Evolutionary conservation across 2,888 invertebrate species (phyloP), one percentile per base, ranked within the genome.

Genomic region (Brachypterus glaber): DNA sequence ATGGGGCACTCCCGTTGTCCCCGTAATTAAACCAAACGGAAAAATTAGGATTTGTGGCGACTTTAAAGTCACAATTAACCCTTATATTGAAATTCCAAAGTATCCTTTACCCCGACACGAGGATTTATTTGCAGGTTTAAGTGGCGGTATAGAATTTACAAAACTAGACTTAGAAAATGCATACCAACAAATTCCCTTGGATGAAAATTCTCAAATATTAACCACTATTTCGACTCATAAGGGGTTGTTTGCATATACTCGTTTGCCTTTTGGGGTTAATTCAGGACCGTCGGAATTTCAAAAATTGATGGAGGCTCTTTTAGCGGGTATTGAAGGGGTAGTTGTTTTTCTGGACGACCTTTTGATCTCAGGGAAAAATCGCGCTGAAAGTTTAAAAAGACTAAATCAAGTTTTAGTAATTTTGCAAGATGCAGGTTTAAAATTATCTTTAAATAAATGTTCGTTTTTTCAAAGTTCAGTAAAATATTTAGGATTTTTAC

Each of bases 211-310:
- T 2, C 33, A 39, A 33, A 17, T 37, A 25, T 31, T 38, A 12
- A n/a, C n/a, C n/a, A n/a, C n/a, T n/a, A n/a, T n/a, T n/a, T n/a
- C n/a, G n/a, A n/a, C n/a, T n/a, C n/a, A 15, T 38, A n/a, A 41
- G 41, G 0, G 42, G 44, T 26, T 40, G 18, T 14, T 42, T 44
- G 11, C 37, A 39, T n/a, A 37, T 35, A 24, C 18, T 8, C 32
- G 26, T 1, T 37, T 54, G n/a, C 45, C 51, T 4, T 52, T 47
- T 29, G 54, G 41, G 2, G 30, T 41, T 12, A 25, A 38, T 4
- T 34, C 35, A 14, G 30, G 30, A 17, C 31, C 31, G 12, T 17
- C 31, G 3, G 34, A 41, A 41, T 41, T 41, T 38, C 26, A 41
- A 31, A 41, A 39, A 39, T 30, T 41, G 3, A 35, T 41, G 31